These are phyloP conservation scores for Cladorhizidae sp. DNA, from an alignment of 37 sponge, comb jelly and placozoan species.

Conservation along the genomic window DNA sequence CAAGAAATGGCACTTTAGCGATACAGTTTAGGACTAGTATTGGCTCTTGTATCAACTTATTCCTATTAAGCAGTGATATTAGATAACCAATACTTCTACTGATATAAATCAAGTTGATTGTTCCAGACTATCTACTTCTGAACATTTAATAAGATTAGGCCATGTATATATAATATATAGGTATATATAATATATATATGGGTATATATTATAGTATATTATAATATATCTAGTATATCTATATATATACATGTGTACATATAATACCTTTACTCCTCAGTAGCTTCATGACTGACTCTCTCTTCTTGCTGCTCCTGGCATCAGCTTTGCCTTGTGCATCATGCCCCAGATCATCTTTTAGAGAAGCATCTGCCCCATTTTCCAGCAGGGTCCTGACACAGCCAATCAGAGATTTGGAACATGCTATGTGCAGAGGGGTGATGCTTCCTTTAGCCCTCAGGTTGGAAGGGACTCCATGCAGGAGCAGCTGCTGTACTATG, in stretches of 20 bases:
- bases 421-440: constrained; percentile 74
- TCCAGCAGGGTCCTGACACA: constrained; percentile 66
- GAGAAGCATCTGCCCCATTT: constrained; percentile 54
- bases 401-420: constrained; percentile 48
- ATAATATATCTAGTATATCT: neutral
- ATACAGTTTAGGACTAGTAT: too few relatives aligned
- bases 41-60: too few relatives aligned
- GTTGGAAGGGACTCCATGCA: constrained; percentile 61
- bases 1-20: too few relatives aligned
- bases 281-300: constrained; percentile 55
- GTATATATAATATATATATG: too few relatives aligned
- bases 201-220: too few relatives aligned
- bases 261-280: constrained; percentile 74
- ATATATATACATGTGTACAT: neutral
- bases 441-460: constrained; percentile 41
- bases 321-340: constrained; percentile 62
- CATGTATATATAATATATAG: too few relatives aligned
- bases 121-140: too few relatives aligned
- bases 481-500: constrained; percentile 64
- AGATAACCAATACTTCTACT: too few relatives aligned
- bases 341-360: constrained; percentile 58
- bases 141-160: too few relatives aligned
- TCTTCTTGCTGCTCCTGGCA: constrained; percentile 38
- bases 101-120: too few relatives aligned
- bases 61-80: too few relatives aligned